phyloP scores from a whole-genome alignment of 2,113 vertebrate genomes.

The human (Homo sapiens) region DNA sequence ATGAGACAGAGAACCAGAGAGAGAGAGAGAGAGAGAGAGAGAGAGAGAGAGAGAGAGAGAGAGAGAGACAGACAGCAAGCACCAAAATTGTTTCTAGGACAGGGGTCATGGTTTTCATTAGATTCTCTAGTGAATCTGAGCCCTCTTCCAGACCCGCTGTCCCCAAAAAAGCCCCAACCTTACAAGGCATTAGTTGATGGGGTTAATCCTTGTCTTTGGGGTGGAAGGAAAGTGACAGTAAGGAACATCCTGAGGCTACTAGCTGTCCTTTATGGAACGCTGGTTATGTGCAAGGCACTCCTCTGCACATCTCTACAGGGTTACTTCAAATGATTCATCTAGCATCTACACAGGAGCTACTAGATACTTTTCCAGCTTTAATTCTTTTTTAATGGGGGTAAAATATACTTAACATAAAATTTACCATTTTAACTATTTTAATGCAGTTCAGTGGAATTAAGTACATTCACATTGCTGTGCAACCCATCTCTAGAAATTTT shows the following conservation, averaged over 20 bases:
- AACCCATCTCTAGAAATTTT: neutral
- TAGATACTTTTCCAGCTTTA: neutral
- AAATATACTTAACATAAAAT: neutral
- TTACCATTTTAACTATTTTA: neutral
- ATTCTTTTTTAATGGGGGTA: neutral
- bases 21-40: neutral
- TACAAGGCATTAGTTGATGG: neutral
- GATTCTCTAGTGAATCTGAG: neutral
- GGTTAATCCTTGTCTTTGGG: too few species aligned
- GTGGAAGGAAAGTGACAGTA: neutral
- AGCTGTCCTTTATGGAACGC: accelerated
- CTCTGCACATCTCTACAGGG: neutral
- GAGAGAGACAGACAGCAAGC: accelerated
- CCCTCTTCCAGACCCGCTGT: accelerated
- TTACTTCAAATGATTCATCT: neutral
- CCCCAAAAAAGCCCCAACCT: neutral
- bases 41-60: neutral
- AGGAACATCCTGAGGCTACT: too few species aligned
- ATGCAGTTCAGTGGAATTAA: neutral
- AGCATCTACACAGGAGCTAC: neutral
- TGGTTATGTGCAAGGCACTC: neutral
- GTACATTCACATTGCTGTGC: neutral
- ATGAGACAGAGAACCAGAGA: neutral
- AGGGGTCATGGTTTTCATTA: neutral
- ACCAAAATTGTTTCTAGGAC: neutral